Evolutionary conservation across 2,888 invertebrate species (phyloP), one percentile per base, ranked within the genome.

Genomic region (Temnothorax rugatulus): DNA sequence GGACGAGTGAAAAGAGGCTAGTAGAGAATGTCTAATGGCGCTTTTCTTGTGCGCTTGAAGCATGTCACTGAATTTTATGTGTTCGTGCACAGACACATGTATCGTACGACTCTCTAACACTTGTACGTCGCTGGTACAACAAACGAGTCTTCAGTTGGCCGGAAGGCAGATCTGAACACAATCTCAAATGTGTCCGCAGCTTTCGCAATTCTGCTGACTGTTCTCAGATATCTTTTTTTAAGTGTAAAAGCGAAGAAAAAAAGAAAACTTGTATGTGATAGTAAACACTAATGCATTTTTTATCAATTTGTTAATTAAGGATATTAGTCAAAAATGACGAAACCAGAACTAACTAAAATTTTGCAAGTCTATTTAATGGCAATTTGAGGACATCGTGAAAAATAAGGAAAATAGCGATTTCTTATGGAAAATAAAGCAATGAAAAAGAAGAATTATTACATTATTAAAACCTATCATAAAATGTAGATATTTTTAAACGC

Each of bases 91-190:
- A 82, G 21, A 34, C 29, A n/a, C 34, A 29, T 44, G 5, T 29
- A n/a, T 13, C 15, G 34, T 50, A 25, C 29, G 21, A 54, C 59
- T 79, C 84, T 79, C 77, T 88, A 83, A 82, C 77, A 76, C 69
- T 61, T 54, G 34, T 44, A 47, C 41, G n/a, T 81, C 74, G 85
- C 76, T 41, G 75, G 41, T 69, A 38, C 29, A 57, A 84, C 84
- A 90, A 90, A 90, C 86, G 86, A 89, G 87, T 87, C 84, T 87
- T 84, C 84, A 83, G 87, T 86, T 83, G 64, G 83, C 88, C 84
- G 85, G 82, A 87, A 90, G 84, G 76, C 57, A 82, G 76, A 84
- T 82, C 87, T 83, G 85, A 88, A 85, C 54, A 71, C 52, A 77
- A 59, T 73, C 64, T 85, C 50, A 83, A 90, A 87, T 86, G 83